Evolutionary conservation across 1,140 invertebrate species (phyloP), one percentile per base, ranked within the genome.

Genomic region (Caenorhabditis briggsae): DNA sequence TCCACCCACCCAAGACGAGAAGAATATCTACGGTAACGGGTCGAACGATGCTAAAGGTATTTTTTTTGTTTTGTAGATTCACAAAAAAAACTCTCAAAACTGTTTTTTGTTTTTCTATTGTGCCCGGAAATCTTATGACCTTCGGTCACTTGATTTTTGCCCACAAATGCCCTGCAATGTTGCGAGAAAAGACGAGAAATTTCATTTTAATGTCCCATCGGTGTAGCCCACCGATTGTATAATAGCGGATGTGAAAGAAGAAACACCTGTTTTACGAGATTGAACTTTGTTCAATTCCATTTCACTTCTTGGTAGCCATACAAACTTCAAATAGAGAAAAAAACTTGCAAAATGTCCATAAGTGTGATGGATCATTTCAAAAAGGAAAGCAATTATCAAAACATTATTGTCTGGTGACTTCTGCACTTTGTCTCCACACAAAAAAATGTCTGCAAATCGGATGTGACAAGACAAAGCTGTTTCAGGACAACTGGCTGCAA

Each of bases 21-120:
- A 61, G 25, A 86, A 86, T 43, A 87, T 90, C 20, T 88, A 88
- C 65, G 90, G 90, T 58, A 86, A 90, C 12, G 90, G 90, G 55
- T 87, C 86, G 16, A 90, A 90, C 41, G 90, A 90, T 86, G 90
- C 90, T 20, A 90, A 90, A 87, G 90, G 89, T 89, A n/a, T 3
- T 48, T 48, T n/a, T 18, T 16, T 9, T 25, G 18, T 85, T 78
- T 33, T 33, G 1, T 3, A 33, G 33, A 33, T 2, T 33, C 33
- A 1, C 33, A 3, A 33, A 33, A 33, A 33, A 33, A 33, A 33
- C 56, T n/a, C 16, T 70, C 3, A 2, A 70, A 46, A 64, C 9
- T 20, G 16, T 78, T 78, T 9, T 2, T 41, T 78, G n/a, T 50
- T 78, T 2, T 50, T 50, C 70, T 78, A 8, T 78, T 9, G 12